These are phyloP conservation scores for Anabacerthia variegaticeps DNA, from an alignment of 2,797 vertebrate species.

Conservation along the genomic window DNA sequence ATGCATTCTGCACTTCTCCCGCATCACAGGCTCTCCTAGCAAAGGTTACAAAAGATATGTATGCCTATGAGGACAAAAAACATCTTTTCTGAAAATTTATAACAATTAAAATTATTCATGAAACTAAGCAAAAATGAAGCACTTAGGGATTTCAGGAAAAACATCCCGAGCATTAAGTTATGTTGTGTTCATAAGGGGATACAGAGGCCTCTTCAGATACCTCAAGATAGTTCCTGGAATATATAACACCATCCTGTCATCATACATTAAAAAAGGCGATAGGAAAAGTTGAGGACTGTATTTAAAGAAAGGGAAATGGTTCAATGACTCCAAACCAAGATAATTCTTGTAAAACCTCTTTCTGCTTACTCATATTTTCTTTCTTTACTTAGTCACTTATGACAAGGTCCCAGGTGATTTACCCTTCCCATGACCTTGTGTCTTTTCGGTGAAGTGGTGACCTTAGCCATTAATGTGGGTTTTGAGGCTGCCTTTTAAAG, in stretches of 20 bases:
- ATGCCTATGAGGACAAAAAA: not conserved
- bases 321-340: not conserved
- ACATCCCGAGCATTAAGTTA: not conserved
- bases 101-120: not conserved
- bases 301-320: not conserved
- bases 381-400: not conserved
- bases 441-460: slow-evolving; percentile 8
- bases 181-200: not conserved
- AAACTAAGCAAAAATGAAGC: not conserved
- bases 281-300: not conserved
- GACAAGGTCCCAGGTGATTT: slow-evolving; percentile 17
- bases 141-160: not conserved
- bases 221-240: not conserved
- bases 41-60: not conserved
- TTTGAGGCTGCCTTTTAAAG: slow-evolving; percentile 21
- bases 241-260: not conserved
- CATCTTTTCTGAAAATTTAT: not conserved
- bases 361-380: slow-evolving; percentile 7
- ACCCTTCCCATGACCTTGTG: not conserved
- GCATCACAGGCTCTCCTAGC: not conserved
- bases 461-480: not conserved
- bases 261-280: not conserved
- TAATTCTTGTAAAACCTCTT: not conserved
- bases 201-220: not conserved
- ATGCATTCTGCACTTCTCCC: not conserved